Evolutionary conservation across 1,140 invertebrate genomes (phyloP).

Genomic region (Zelostemma sp.): DNA sequence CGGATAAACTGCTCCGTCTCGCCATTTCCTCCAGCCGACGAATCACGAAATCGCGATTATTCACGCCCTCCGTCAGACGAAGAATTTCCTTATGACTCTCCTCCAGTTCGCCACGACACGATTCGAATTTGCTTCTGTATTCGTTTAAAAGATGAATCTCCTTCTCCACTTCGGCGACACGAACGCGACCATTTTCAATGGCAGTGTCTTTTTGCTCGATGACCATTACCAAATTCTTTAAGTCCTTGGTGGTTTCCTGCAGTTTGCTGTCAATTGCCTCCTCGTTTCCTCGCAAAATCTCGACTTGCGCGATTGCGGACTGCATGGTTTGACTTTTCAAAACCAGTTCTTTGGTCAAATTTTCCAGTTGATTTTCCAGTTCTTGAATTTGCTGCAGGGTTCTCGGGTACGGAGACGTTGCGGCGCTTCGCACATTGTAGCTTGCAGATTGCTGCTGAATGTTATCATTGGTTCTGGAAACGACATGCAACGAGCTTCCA

Average conservation of each 20-base stretch:
- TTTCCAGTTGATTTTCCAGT: conserved; percentile 71
- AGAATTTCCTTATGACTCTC: conserved; percentile 54
- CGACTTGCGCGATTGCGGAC: conserved; percentile 71
- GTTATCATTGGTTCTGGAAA: background rate
- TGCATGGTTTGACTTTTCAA: conserved; percentile 70
- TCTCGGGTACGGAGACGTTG: background rate
- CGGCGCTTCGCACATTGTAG: background rate
- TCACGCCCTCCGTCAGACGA: conserved; percentile 56
- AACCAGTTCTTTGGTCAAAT: conserved; percentile 69
- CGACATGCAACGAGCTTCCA: background rate
- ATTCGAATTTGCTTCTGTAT: conserved; percentile 51
- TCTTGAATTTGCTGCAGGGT: conserved; percentile 51
- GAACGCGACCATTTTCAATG: conserved; percentile 57
- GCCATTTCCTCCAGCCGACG: conserved; percentile 59
- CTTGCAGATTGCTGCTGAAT: background rate
- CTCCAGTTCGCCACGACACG: conserved; percentile 39
- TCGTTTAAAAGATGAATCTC: conserved; percentile 58
- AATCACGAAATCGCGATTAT: conserved; percentile 56
- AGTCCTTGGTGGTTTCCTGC: conserved; percentile 46
- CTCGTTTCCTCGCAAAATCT: conserved; percentile 64
- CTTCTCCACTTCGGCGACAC: conserved; percentile 58
- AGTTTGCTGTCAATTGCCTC: conserved; percentile 25
- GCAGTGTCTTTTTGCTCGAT: conserved; percentile 59
- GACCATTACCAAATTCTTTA: conserved; percentile 52
- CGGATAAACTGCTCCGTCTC: conserved; percentile 50